Conservation (phyloP, 2,888 invertebrate species). For the Miltochrista miniata region DNA sequence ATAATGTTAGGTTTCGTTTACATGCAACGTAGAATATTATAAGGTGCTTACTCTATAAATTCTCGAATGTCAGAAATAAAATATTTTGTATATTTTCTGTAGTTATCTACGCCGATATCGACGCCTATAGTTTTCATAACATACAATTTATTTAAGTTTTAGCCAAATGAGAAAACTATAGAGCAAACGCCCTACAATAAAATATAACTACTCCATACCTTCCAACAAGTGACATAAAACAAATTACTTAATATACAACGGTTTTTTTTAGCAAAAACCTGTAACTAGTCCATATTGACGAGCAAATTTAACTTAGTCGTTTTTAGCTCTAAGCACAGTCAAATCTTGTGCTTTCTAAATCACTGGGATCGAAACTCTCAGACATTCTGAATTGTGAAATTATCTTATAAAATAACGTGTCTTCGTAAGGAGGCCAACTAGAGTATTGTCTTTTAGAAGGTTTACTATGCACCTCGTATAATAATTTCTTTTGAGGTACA, state of each 20-base stretch:
- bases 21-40: not conserved
- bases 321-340: constrained; percentile 21
- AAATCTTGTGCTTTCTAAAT: constrained; percentile 48
- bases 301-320: not conserved
- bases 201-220: not conserved
- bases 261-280: not conserved
- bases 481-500: constrained; percentile 36
- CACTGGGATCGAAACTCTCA: constrained; percentile 72
- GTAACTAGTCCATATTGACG: not conserved
- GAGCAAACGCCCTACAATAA: not conserved
- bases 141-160: not conserved
- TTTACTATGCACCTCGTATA: constrained; percentile 50
- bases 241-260: not conserved
- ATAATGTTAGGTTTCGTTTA: not conserved
- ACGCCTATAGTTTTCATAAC: not conserved
- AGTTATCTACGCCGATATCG: not conserved
- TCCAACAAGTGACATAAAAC: not conserved
- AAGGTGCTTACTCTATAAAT: not conserved
- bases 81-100: not conserved
- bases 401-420: constrained; percentile 67
- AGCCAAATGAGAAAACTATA: not conserved
- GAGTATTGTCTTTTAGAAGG: constrained; percentile 41
- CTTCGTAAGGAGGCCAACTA: constrained; percentile 75
- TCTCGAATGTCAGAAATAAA: not conserved
- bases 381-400: constrained; percentile 73